Evolutionary conservation across 2,113 vertebrate genomes (phyloP).

Genomic region (Cavia porcellus): DNA sequence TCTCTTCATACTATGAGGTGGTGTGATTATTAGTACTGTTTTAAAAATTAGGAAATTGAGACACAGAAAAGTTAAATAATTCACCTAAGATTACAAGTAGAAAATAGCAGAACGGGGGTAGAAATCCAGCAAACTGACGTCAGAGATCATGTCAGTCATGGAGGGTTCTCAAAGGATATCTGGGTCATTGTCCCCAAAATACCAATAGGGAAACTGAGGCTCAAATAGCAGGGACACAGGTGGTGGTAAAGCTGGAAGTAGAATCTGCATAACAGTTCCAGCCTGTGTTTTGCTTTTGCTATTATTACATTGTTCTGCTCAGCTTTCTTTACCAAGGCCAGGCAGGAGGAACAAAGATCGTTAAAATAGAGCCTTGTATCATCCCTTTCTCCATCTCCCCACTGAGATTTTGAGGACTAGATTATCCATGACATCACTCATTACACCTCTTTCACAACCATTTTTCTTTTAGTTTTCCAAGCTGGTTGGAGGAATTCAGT

Average conservation of each 20-base stretch:
- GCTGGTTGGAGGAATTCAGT: neutral
- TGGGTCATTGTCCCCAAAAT: neutral
- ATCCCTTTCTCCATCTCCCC: accelerated
- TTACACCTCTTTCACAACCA: neutral
- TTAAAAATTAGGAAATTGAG: conserved; percentile 2
- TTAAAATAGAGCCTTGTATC: neutral
- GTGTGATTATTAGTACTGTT: neutral
- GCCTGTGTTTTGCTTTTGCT: neutral
- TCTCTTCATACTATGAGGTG: neutral
- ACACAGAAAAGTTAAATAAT: neutral
- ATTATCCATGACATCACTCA: neutral
- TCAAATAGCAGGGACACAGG: neutral
- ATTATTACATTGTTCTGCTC: neutral
- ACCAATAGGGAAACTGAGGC: neutral
- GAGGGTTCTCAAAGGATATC: neutral
- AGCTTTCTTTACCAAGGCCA: neutral
- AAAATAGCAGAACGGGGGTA: neutral
- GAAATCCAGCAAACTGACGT: neutral
- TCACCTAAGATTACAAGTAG: neutral
- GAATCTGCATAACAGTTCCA: neutral
- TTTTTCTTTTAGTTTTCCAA: neutral
- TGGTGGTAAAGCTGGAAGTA: neutral
- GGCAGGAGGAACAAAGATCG: neutral
- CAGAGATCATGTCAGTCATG: neutral
- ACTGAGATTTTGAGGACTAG: neutral